These are phyloP conservation scores for Scartelaos histophorus DNA, from an alignment of 2,113 vertebrate species.

Conservation along the genomic window DNA sequence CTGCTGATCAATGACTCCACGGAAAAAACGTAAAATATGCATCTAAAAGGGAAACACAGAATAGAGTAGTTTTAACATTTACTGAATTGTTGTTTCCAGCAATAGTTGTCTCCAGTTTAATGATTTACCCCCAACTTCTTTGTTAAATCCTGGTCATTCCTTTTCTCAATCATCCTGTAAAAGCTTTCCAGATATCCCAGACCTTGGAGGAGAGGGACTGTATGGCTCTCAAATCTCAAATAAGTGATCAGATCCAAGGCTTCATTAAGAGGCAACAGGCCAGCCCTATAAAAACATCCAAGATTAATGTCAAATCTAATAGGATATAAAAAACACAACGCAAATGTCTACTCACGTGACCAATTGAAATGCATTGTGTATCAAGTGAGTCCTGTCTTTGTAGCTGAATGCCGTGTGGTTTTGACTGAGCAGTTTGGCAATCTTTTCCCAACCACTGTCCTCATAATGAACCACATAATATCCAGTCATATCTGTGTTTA, in stretches of 20 bases:
- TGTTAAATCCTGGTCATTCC: conserved; percentile 64
- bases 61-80: not conserved
- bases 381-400: conserved; percentile 78
- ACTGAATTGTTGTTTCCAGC: not conserved
- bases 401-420: conserved; percentile 79
- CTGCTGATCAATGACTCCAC: conserved; percentile 74
- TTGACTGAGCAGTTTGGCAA: conserved; percentile 70
- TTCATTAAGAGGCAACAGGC: conserved; percentile 68
- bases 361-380: conserved; percentile 80
- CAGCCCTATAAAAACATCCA: conserved; percentile 59
- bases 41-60: conserved; percentile 51
- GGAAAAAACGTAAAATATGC: conserved; percentile 77
- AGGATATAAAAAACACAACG: not conserved
- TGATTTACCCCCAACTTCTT: conserved; percentile 69
- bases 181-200: conserved; percentile 72
- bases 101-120: not conserved
- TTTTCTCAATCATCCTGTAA: conserved; percentile 72
- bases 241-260: conserved; percentile 77
- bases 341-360: conserved; percentile 73
- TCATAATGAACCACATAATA: conserved; percentile 84
- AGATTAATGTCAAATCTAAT: conserved; percentile 6
- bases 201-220: conserved; percentile 74
- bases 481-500: conserved; percentile 80
- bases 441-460: conserved; percentile 73
- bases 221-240: conserved; percentile 72